phyloP scores from a whole-genome alignment of 2,797 vertebrate species.

The Sarcoramphus papa region DNA sequence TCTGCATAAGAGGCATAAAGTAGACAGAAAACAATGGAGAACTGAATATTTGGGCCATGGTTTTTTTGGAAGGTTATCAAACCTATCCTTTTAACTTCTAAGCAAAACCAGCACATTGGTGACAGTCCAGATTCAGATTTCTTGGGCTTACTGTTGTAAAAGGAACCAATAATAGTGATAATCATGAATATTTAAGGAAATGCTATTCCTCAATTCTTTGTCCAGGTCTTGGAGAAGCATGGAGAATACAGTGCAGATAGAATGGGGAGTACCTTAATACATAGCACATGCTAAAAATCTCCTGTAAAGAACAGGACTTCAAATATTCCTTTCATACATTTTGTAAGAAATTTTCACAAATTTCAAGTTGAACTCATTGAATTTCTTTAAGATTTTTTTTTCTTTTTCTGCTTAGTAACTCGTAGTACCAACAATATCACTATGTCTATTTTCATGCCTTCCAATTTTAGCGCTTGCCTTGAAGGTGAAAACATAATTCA shows the following conservation, averaged over 20 bases:
- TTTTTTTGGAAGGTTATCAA: background rate
- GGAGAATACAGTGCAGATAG: background rate
- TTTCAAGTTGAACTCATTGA: background rate
- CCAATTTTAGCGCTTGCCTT: background rate
- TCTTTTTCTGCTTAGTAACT: background rate
- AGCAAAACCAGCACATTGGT: background rate
- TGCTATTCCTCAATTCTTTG: background rate
- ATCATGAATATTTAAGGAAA: background rate
- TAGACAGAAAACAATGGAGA: background rate
- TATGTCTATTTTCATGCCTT: background rate
- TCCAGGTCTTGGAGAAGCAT: background rate
- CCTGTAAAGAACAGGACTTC: background rate
- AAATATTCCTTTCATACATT: background rate
- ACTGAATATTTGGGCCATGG: background rate
- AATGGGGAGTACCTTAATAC: background rate
- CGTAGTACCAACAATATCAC: background rate
- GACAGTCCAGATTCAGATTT: background rate
- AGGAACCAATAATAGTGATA: background rate
- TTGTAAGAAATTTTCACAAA: background rate
- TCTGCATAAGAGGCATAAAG: background rate
- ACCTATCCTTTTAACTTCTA: background rate
- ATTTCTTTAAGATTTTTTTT: background rate
- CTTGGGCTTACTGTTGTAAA: background rate
- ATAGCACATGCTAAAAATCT: background rate
- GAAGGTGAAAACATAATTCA: background rate